A percentile compares a stretch with the other conserved stretches of the same genome.
These are phyloP conservation scores for Rhizoglyphus robini DNA, from an alignment of 1,140 invertebrate genomes.

Conservation along the genomic window DNA sequence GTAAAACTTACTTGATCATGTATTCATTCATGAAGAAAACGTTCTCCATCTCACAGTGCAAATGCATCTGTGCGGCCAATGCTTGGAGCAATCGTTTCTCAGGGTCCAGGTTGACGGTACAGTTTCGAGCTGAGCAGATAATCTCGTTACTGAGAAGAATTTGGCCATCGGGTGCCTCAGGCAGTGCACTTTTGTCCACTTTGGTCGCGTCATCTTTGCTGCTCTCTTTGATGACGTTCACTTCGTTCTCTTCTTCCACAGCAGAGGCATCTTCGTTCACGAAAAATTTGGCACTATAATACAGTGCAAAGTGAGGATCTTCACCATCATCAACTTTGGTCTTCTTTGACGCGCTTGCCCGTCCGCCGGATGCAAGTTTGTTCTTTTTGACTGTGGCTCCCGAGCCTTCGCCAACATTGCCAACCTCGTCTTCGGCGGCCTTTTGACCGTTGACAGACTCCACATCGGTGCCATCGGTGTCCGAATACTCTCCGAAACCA, in stretches of 20 bases:
- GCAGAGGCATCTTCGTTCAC: neutral
- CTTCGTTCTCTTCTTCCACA: neutral
- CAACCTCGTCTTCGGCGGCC: neutral
- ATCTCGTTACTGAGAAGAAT: neutral
- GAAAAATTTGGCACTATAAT: neutral
- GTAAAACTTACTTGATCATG: neutral
- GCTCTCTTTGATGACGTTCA: no score
- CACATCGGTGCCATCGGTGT: neutral
- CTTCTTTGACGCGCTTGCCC: no score
- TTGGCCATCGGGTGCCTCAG: no score
- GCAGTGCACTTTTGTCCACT: no score
- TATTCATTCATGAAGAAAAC: neutral
- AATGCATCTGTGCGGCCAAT: neutral
- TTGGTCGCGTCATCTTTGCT: no score
- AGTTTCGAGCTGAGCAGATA: neutral
- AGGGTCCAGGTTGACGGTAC: neutral
- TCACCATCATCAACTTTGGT: neutral
- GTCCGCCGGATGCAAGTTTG: no score
- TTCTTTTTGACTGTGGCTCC: no score
- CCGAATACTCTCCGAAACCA: neutral
- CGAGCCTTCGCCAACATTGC: neutral
- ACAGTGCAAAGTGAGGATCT: neutral
- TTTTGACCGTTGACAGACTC: neutral
- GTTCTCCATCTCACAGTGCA: neutral
- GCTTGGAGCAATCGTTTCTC: neutral